phyloP scores from a whole-genome alignment of 2,888 invertebrate species.

The Ryuthela nishihirai region DNA sequence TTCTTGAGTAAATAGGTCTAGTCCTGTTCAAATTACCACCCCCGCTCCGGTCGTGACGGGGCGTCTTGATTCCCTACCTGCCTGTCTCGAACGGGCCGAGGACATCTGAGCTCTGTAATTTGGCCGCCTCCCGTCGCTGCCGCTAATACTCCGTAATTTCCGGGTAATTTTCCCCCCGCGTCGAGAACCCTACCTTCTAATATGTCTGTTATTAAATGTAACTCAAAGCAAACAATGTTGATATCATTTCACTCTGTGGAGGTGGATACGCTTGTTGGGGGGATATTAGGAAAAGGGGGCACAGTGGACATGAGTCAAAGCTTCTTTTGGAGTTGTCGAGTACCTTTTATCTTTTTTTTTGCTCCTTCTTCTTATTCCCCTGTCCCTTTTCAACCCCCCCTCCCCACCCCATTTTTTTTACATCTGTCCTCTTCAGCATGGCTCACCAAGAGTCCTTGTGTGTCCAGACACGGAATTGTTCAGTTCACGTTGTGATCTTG shows the following conservation, averaged over 20 bases:
- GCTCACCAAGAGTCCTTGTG: constrained; percentile 32
- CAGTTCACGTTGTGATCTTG: constrained; percentile 12
- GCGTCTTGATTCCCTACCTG: neutral
- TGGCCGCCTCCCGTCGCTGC: constrained; percentile 4
- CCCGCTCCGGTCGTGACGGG: constrained; percentile 7
- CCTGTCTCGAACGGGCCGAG: constrained; percentile 10
- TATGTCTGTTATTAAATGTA: constrained; percentile 35
- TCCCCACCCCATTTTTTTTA: no score
- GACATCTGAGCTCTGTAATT: constrained; percentile 28
- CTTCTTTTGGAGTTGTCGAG: no score
- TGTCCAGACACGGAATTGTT: constrained; percentile 12
- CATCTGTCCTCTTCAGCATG: no score
- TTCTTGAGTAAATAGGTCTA: constrained; percentile 14
- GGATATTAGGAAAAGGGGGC: no score
- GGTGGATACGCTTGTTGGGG: constrained; percentile 6
- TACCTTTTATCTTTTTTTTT: constrained; percentile 3
- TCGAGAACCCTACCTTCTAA: no score
- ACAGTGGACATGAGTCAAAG: no score
- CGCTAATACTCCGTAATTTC: constrained; percentile 28
- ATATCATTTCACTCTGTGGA: constrained; percentile 11
- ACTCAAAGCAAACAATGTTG: constrained; percentile 35
- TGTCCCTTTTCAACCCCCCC: constrained; percentile 2
- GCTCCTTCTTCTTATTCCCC: constrained; percentile 6
- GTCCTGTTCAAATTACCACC: neutral
- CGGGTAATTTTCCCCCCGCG: constrained; percentile 12